Evolutionary conservation across 2,888 invertebrate species (phyloP).

Genomic region (Lapara coniferarum): DNA sequence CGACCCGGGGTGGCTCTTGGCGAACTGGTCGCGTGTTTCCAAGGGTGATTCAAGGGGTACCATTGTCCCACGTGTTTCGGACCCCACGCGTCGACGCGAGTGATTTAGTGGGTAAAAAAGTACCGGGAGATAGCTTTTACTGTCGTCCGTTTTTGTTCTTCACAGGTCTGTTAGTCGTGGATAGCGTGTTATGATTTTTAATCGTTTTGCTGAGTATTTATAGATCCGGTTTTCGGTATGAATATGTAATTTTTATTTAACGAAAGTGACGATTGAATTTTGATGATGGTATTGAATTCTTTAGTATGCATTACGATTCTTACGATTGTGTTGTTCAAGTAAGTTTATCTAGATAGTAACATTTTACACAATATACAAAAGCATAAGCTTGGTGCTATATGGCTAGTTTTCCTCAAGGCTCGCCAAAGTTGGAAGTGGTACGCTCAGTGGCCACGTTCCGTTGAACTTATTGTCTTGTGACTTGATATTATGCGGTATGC

Average conservation of each 20-base stretch:
- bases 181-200: constrained; percentile 11
- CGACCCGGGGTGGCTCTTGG: constrained; percentile 42
- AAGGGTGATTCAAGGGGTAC: constrained; percentile 60
- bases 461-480: no score
- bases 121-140: constrained; percentile 14
- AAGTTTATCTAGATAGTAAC: no score
- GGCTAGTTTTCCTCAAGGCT: no score
- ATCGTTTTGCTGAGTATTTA: constrained; percentile 6
- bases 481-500: no score
- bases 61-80: constrained; percentile 70
- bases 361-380: no score
- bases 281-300: no score
- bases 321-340: no score
- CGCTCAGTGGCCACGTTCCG: no score
- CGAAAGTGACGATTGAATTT: background rate
- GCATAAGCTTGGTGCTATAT: no score
- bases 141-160: constrained; percentile 17
- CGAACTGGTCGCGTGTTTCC: constrained; percentile 41
- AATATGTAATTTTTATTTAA: background rate
- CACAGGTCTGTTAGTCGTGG: background rate
- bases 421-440: no score
- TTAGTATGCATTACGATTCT: no score
- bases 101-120: constrained; percentile 68
- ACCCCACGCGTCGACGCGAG: constrained; percentile 78
- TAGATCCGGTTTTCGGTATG: background rate